Conservation (phyloP, 2,888 invertebrate genomes). For the Micoletzkya japonica region DNA sequence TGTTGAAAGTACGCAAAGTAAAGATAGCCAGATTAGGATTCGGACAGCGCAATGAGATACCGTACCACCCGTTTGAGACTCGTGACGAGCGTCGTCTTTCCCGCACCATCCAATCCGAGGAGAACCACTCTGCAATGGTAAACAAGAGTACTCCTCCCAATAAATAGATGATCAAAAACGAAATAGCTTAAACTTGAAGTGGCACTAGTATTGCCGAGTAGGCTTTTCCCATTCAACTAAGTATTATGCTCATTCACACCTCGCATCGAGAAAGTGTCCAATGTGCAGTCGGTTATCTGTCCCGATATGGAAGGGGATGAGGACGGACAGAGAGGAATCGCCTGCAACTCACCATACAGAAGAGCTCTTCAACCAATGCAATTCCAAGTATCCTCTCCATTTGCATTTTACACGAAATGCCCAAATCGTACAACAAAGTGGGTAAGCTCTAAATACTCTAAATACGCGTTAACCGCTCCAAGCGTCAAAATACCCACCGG, state of each 20-base stretch:
- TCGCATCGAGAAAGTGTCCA: constrained; percentile 67
- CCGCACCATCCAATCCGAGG: constrained; percentile 71
- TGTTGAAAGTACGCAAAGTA: not conserved
- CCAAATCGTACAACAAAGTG: not conserved
- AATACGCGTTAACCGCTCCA: no score
- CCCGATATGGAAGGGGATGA: constrained; percentile 72
- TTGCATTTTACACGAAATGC: not conserved
- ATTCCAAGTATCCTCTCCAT: no score
- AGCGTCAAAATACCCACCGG: no score
- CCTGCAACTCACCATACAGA: constrained; percentile 41
- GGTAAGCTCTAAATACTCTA: no score
- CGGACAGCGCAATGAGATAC: not conserved
- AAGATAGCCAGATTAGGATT: not conserved
- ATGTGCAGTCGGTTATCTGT: constrained; percentile 72
- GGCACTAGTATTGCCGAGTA: constrained; percentile 18
- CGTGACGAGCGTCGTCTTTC: constrained; percentile 71
- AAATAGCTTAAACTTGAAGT: not conserved
- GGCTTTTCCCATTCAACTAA: not conserved
- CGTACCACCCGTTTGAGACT: constrained; percentile 70
- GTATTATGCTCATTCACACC: not conserved
- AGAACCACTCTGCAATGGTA: constrained; percentile 71
- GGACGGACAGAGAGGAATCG: constrained; percentile 69
- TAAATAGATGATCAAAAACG: constrained; percentile 54
- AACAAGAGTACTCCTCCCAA: not conserved
- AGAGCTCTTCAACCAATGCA: not conserved